Evolutionary conservation across 2,113 vertebrate genomes (phyloP).

Genomic region (Acanthochromis polyacanthus): DNA sequence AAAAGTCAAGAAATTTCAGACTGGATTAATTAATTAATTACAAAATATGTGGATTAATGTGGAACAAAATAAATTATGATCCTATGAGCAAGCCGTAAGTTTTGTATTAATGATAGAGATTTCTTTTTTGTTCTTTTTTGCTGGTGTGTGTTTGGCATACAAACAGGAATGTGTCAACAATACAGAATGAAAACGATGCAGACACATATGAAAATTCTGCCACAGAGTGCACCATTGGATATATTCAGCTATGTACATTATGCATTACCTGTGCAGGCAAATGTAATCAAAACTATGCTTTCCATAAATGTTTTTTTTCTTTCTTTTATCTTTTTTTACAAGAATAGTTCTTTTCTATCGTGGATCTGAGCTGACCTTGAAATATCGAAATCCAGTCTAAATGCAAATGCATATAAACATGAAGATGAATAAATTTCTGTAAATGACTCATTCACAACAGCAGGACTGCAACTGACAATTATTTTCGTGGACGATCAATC

Average conservation of each 20-base stretch:
- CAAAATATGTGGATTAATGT: conserved; percentile 20
- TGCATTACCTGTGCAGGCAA: conserved; percentile 75
- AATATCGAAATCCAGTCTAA: conserved; percentile 78
- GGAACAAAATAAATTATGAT: conserved; percentile 53
- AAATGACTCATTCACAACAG: no score
- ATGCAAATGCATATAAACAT: conserved; percentile 82
- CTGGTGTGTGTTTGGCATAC: conserved; percentile 55
- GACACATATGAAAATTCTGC: conserved; percentile 65
- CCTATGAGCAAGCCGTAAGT: conserved; percentile 33
- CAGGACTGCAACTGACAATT: no score
- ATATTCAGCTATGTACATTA: conserved; percentile 77
- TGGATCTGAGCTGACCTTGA: conserved; percentile 69
- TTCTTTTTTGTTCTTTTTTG: conserved; percentile 39
- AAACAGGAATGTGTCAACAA: conserved; percentile 77
- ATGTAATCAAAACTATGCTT: conserved; percentile 71
- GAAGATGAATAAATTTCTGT: conserved; percentile 56
- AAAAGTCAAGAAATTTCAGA: conserved; percentile 39
- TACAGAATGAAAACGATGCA: conserved; percentile 57
- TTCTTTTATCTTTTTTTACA: conserved; percentile 70
- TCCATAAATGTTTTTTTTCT: conserved; percentile 21
- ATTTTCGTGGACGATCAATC: no score
- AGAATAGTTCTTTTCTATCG: conserved; percentile 85
- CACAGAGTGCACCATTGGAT: conserved; percentile 74
- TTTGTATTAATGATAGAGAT: conserved; percentile 57
- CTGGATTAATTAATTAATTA: conserved; percentile 57